Percentiles rank a stretch among this genome's conserved stretches.
Evolutionary conservation across 2,888 invertebrate genomes (phyloP).

Genomic region (Andricus quercusramuli): DNA sequence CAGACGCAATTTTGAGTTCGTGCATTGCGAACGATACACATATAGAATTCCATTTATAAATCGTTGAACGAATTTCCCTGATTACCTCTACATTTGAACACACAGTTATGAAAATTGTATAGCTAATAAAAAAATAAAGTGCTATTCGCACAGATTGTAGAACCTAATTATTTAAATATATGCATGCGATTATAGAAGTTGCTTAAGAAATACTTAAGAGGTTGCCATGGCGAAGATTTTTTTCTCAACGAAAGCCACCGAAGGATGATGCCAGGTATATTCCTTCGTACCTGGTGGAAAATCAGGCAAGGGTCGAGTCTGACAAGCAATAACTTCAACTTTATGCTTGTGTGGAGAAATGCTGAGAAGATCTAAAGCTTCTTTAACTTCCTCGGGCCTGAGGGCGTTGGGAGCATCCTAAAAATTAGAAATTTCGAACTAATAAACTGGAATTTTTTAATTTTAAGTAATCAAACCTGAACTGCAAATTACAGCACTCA

Average conservation of each 20-base stretch:
- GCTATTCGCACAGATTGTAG: not conserved
- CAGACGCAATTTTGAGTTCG: not conserved
- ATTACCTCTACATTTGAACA: not conserved
- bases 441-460: too few species aligned
- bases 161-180: not conserved
- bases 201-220: slow-evolving; percentile 51
- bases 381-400: slow-evolving; percentile 71
- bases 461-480: too few species aligned
- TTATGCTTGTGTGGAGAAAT: slow-evolving; percentile 74
- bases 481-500: too few species aligned
- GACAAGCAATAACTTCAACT: slow-evolving; percentile 74
- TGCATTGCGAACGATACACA: not conserved
- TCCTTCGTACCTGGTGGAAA: slow-evolving; percentile 51
- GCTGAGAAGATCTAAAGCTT: slow-evolving; percentile 75
- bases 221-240: slow-evolving; percentile 68
- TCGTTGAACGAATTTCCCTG: slow-evolving; percentile 10
- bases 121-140: slow-evolving; percentile 36
- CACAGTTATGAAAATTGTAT: slow-evolving; percentile 9
- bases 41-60: not conserved
- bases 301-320: slow-evolving; percentile 66
- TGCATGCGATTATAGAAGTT: slow-evolving; percentile 39
- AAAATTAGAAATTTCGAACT: slow-evolving; percentile 40
- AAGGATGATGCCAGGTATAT: slow-evolving; percentile 65
- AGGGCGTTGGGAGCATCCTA: slow-evolving; percentile 73
- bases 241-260: slow-evolving; percentile 66